Evolutionary conservation across 2,888 invertebrate genomes (phyloP).

Genomic region (Xestoiulus laeticollis): DNA sequence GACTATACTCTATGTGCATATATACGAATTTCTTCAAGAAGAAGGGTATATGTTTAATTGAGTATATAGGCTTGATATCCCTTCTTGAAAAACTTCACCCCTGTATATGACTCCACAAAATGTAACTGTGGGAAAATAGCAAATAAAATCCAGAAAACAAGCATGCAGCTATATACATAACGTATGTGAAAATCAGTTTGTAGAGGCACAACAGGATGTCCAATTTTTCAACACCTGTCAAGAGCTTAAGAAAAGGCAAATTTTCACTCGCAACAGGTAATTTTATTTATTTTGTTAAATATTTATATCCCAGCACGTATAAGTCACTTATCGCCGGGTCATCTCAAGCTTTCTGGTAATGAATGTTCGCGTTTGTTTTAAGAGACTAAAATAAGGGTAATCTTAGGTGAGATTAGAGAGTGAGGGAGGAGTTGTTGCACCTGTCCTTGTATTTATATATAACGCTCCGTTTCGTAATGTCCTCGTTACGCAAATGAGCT

Average conservation of each 20-base stretch:
- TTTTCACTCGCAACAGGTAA: neutral
- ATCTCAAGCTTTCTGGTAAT: conserved; percentile 26
- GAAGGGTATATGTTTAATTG: too few species aligned
- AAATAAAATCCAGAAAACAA: too few species aligned
- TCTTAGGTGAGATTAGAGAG: neutral
- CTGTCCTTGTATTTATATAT: neutral
- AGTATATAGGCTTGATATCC: too few species aligned
- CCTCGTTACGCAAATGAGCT: neutral
- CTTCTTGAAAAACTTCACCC: too few species aligned
- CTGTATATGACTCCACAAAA: too few species aligned
- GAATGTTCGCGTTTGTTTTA: conserved; percentile 3
- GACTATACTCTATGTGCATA: too few species aligned
- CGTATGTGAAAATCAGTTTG: neutral
- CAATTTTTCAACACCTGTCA: neutral
- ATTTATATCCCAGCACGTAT: conserved; percentile 3
- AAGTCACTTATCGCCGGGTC: neutral
- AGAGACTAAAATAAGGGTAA: conserved; percentile 19
- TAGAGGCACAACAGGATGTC: neutral
- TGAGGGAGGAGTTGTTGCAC: neutral
- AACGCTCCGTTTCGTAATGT: conserved; percentile 14
- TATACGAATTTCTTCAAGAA: too few species aligned
- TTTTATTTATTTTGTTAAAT: conserved; percentile 19
- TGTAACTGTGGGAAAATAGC: too few species aligned
- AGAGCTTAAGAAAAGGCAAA: neutral
- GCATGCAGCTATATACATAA: too few species aligned